Evolutionary conservation across 2,797 vertebrate genomes (phyloP).

Genomic region (Acipenser oxyrinchus): DNA sequence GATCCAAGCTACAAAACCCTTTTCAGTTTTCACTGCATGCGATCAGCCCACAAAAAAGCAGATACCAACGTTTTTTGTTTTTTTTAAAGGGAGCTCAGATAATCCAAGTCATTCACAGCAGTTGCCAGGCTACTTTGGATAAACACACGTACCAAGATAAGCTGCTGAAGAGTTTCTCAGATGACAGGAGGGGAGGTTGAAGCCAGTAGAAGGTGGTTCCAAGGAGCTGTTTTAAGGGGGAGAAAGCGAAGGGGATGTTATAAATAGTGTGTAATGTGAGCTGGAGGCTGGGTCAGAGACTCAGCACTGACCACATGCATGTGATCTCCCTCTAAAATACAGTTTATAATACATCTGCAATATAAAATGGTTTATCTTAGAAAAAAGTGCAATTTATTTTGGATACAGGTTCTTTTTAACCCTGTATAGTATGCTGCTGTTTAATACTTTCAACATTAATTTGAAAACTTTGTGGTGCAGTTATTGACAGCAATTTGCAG

Average conservation of each 20-base stretch:
- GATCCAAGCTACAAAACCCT: constrained; percentile 56
- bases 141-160: constrained; percentile 63
- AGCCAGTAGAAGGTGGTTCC: constrained; percentile 83
- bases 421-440: too few relatives aligned
- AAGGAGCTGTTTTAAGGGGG: constrained; percentile 73
- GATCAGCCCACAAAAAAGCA: constrained; percentile 29
- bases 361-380: constrained; percentile 54
- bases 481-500: too few relatives aligned
- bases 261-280: constrained; percentile 99
- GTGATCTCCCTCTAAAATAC: constrained; percentile 72
- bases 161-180: constrained; percentile 68
- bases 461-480: too few relatives aligned
- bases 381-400: constrained; percentile 51
- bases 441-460: too few relatives aligned
- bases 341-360: constrained; percentile 55
- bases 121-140: constrained; percentile 63
- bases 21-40: constrained; percentile 47
- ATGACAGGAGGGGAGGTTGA: constrained; percentile 69
- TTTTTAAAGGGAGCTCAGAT: constrained; percentile 50
- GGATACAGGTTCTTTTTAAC: constrained; percentile 38
- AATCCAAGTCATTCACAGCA: constrained; percentile 70
- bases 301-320: constrained; percentile 84
- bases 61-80: constrained; percentile 29
- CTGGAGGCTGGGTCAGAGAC: constrained; percentile 91
- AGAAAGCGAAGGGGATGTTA: constrained; percentile 82